phyloP scores from a whole-genome alignment of 1,140 invertebrate species.

The Drosophila ficusphila region DNA sequence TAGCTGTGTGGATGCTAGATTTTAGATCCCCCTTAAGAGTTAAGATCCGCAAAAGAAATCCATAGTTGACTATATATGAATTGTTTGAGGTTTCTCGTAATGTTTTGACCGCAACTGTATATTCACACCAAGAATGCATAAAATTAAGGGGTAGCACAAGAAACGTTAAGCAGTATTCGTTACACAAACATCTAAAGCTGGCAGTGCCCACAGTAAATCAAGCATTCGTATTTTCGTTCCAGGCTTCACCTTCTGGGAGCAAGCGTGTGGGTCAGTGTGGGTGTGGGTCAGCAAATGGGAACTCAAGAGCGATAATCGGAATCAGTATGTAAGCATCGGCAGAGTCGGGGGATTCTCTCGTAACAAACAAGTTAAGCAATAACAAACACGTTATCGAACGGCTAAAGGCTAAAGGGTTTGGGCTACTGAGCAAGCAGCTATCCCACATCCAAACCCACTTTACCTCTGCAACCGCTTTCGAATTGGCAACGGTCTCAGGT shows the following conservation, averaged over 20 bases:
- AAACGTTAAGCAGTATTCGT: constrained; percentile 25
- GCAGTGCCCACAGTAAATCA: constrained; percentile 37
- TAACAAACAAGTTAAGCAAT: constrained; percentile 9
- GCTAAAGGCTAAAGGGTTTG: constrained; percentile 1
- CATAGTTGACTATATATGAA: no score
- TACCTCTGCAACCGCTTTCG: constrained; percentile 46
- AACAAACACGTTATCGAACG: constrained; percentile 11
- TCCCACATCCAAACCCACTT: constrained; percentile 27
- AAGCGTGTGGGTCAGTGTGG: constrained; percentile 2
- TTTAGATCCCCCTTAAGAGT: no score
- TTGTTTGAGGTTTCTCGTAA: no score
- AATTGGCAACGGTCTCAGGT: constrained; percentile 43
- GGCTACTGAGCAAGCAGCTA: constrained; percentile 19
- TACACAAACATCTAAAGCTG: constrained; percentile 42
- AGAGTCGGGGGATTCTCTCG: background rate
- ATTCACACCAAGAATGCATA: background rate
- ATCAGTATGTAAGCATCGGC: constrained; percentile 18
- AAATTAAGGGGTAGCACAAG: constrained; percentile 1
- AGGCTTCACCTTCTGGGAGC: background rate
- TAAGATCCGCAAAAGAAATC: no score
- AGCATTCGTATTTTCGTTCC: constrained; percentile 27
- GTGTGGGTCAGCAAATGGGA: background rate
- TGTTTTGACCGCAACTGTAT: background rate
- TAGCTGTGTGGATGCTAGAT: no score
- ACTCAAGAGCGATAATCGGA: constrained; percentile 3